These are phyloP conservation scores for Coelinius sp. DNA, from an alignment of 2,888 invertebrate species.

Conservation along the genomic window DNA sequence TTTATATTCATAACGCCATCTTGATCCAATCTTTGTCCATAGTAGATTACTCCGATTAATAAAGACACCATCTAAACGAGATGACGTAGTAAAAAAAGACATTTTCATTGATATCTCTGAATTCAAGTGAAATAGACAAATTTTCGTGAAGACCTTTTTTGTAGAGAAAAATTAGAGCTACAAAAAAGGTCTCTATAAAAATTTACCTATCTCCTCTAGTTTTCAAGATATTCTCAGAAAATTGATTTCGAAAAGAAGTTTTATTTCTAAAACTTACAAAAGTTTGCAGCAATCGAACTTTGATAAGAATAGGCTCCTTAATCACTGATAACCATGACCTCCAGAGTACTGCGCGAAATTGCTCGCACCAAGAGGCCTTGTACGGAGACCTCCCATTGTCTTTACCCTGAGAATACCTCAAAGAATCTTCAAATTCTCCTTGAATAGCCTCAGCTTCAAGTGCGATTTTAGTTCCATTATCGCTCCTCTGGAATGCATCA, in stretches of 20 bases:
- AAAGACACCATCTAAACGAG: constrained; percentile 84
- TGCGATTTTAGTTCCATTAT: constrained; percentile 76
- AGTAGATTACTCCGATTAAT: constrained; percentile 90
- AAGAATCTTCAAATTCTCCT: constrained; percentile 55
- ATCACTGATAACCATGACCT: constrained; percentile 90
- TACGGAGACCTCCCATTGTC: constrained; percentile 74
- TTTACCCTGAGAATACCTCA: constrained; percentile 43
- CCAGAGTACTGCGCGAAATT: constrained; percentile 92
- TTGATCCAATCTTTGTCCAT: constrained; percentile 84
- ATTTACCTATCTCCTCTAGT: no score
- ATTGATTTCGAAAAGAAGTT: no score
- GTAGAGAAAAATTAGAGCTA: no score
- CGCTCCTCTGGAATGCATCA: constrained; percentile 80
- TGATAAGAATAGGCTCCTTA: constrained; percentile 91
- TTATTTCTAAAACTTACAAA: constrained; percentile 87
- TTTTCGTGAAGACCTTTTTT: no score
- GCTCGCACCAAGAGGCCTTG: constrained; percentile 89
- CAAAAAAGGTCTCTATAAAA: no score
- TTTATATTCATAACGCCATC: constrained; percentile 96
- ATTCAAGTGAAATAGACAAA: constrained; percentile 1
- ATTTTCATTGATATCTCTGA: neutral
- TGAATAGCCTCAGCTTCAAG: constrained; percentile 73
- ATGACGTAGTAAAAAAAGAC: neutral
- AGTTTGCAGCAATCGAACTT: constrained; percentile 90
- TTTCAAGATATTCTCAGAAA: no score